Base-by-base conservation (phyloP, 2,113 vertebrate genomes). In the Crotalus helleri region DNA sequence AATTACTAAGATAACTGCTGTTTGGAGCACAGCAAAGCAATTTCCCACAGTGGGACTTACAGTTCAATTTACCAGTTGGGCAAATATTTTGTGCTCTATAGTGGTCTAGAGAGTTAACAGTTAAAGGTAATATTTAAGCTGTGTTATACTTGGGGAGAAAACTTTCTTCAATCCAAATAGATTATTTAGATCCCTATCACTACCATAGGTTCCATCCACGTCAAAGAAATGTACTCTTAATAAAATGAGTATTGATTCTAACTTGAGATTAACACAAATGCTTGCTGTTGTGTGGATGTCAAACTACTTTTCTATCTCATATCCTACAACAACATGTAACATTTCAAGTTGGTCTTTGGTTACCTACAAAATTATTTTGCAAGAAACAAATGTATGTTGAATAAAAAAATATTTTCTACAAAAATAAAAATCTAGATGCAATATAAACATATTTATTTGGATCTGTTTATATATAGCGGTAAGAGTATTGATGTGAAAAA, bases 51-150 rank as follows among this genome's bases (percentile, higher is more conserved):
- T 98, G 97, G 97, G 97, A 97, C 97, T 98, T 98, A 98, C 95
- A 97, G 97, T 97, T 98, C 97, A 98, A 98, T 98, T 98, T 98
- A 98, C 98, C 98, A 98, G 98, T 97, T 98, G 98, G 98, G 97
- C 96, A 98, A 98, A 98, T 97, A 97, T 97, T 97, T 97, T 98
- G 97, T 96, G 97, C 98, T 97, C 97, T 92, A 96, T 98, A 97
- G 98, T 97, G 96, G 97, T 96, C 97, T 96, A 96, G 96, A 97
- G 98, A 98, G 98, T 98, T 98, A 98, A 98, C 97, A 97, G 97
- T 96, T 97, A 97, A 97, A 97, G 97, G 96, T 96, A 97, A 97
- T 94, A 96, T 96, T 94, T 53, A 44, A 97, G 96, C 93, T 96
- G 92, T 97, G 97, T 97, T 97, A 97, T 59, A 97, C 96, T 97